Evolutionary conservation across 2,113 vertebrate species (phyloP), one percentile per base, ranked within the genome.

Genomic region (Phyllostomus hastatus): DNA sequence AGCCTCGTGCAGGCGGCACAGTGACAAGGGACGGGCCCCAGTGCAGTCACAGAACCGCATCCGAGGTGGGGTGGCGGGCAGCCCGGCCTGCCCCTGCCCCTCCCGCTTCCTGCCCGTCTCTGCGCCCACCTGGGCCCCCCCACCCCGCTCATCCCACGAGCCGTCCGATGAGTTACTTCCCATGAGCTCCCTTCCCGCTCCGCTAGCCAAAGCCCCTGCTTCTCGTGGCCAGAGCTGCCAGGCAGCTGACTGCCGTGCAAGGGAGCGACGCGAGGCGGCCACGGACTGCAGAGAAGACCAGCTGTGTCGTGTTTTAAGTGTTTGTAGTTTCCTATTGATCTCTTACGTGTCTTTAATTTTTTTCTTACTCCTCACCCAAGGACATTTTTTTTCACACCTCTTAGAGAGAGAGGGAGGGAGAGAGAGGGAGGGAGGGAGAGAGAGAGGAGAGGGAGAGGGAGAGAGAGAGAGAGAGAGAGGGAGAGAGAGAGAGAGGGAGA

Each of bases 11-110:
- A 19, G 41, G 31, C 1, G 15, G 24, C 8, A 5, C 11, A 3
- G 17, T 0, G 26, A 41, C 0, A 11, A 41, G 20, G 26, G 41
- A 28, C 33, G 7, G 35, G 15, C 11, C 26, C 41, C 22, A 31
- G 14, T 14, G 14, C 9, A 0, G 11, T 28, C 52, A 12, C 26
- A 72, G 69, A 64, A 2, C 15, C 1, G 9, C 10, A 7, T 33
- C 59, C n/a, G 0, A 41, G 38, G 3, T 57, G 7, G 1, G 48
- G 52, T 19, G 7, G 0, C 5, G 0, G 52, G 50, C n/a, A 20
- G 59, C 50, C 7, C 20, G 9, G n/a, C 54, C 52, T 28, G 22
- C 26, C 54, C 33, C 79, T 4, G 31, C 19, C 8, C 10, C 24
- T 54, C 10, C 11, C 0, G 7, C 69, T 61, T 76, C 85, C 43